These are phyloP conservation scores for Catocala nupta DNA, from an alignment of 2,888 invertebrate genomes.

Conservation along the genomic window DNA sequence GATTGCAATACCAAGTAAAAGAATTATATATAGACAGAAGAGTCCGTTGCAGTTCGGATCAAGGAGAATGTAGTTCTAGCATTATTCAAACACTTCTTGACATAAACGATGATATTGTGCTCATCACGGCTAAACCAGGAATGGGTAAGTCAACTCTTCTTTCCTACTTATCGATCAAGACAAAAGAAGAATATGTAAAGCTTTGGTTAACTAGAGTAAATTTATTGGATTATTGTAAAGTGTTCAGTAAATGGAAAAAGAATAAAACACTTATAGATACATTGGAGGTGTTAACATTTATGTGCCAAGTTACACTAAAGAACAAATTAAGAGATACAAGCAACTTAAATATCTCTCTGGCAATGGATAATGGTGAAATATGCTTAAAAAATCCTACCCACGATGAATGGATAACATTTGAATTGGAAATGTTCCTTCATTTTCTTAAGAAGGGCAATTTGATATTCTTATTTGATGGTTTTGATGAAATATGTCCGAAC, in stretches of 20 bases:
- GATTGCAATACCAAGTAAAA: constrained; percentile 16
- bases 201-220: constrained; percentile 24
- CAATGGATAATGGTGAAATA: constrained; percentile 1
- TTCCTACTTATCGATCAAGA: constrained; percentile 35
- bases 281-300: constrained; percentile 6
- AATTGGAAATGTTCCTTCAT: constrained; percentile 6
- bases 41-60: constrained; percentile 2
- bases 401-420: constrained; percentile 2
- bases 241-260: constrained; percentile 6
- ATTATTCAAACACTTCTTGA: constrained; percentile 21
- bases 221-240: constrained; percentile 12
- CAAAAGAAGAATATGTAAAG: constrained; percentile 24
- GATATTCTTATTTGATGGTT: constrained; percentile 10
- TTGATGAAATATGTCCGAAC: constrained; percentile 11
- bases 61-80: too few relatives aligned
- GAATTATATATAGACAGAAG: constrained; percentile 20
- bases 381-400: not conserved
- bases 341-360: not conserved
- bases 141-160: constrained; percentile 46
- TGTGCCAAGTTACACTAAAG: constrained; percentile 5
- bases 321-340: not conserved
- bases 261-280: constrained; percentile 1
- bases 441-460: not conserved
- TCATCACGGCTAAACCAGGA: constrained; percentile 34
- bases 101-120: constrained; percentile 1